Evolutionary conservation across 2,113 vertebrate genomes (phyloP).

Genomic region (Phocoena sinus): DNA sequence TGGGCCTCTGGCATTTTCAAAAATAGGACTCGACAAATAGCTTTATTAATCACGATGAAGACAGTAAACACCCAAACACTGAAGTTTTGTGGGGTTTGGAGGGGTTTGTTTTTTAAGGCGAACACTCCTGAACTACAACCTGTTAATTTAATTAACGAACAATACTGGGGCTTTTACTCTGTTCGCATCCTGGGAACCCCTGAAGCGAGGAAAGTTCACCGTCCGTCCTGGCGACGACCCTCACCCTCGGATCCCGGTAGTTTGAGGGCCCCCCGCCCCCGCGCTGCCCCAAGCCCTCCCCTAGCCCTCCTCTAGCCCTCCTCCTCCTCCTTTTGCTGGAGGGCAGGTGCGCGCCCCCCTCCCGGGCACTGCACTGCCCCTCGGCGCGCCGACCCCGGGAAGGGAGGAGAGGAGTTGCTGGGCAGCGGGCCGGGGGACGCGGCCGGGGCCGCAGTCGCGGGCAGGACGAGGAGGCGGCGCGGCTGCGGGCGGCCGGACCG

Average conservation of each 20-base stretch:
- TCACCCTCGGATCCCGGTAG: not conserved
- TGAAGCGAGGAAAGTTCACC: slow-evolving; percentile 60
- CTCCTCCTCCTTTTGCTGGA: not conserved
- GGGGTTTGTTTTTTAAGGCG: not conserved
- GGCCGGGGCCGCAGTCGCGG: not conserved
- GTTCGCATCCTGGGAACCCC: not conserved
- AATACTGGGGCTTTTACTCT: not conserved
- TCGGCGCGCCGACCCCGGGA: fast-evolving
- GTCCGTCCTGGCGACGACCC: not conserved
- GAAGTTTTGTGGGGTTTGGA: not conserved
- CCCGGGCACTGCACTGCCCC: not conserved
- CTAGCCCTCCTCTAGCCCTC: not conserved
- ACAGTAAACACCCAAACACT: not conserved
- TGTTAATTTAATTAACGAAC: slow-evolving; percentile 22
- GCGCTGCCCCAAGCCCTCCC: not conserved
- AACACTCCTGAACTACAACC: slow-evolving; percentile 27
- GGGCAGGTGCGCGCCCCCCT: not conserved
- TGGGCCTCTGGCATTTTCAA: not conserved
- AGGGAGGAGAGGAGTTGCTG: not conserved
- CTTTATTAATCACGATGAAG: not conserved
- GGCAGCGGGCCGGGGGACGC: not conserved
- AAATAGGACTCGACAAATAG: not conserved
- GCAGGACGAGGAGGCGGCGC: not conserved
- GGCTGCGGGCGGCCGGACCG: not conserved
- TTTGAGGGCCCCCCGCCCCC: not conserved